Evolutionary conservation across 1,140 invertebrate species (phyloP), one percentile per base, ranked within the genome.

Genomic region (Drosophila bocki): DNA sequence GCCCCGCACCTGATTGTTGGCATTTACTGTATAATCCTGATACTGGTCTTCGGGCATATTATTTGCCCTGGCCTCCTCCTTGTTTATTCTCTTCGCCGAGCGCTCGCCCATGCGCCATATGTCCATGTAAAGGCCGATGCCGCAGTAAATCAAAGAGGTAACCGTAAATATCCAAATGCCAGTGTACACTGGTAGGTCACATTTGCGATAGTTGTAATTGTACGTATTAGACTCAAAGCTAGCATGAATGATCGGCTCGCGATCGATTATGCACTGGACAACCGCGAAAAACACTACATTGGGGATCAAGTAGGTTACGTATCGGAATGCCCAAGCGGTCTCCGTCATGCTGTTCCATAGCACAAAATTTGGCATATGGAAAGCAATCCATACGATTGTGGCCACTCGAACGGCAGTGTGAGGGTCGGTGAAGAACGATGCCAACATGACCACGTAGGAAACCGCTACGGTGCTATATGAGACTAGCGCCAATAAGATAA

Each of bases 351-450:
- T 78, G 17, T 75, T 80, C 62, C 57, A 82, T 5, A 75, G 68
- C 39, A 82, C 56, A n/a, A 85, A 64, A 42, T 63, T 82, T 6
- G 91, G 86, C 51, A 92, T 35, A 47, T 76, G 78, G 3, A 81
- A 57, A 1, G 71, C 7, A 3, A 87, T 35, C 91, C 91, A 91
- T 3, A 84, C 0, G 0, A 85, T 17, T 0, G 80, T 78, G 3
- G 77, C 11, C 1, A 74, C 44, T 1, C 63, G 60, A 12, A 92
- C 29, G 7, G 80, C 82, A 3, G 32, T 19, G 0, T n/a, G 4
- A 8, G 51, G 39, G 12, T 80, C 75, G 5, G 13, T 64, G 26
- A 79, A 91, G n/a, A 92, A 77, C 5, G 80, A 64, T 0, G 82
- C 71, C 4, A 91, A 13, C 85, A 91, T 78, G 19, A 79, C 7